Evolutionary conservation across 2,888 invertebrate genomes (phyloP).

Genomic region (Altica lythri): DNA sequence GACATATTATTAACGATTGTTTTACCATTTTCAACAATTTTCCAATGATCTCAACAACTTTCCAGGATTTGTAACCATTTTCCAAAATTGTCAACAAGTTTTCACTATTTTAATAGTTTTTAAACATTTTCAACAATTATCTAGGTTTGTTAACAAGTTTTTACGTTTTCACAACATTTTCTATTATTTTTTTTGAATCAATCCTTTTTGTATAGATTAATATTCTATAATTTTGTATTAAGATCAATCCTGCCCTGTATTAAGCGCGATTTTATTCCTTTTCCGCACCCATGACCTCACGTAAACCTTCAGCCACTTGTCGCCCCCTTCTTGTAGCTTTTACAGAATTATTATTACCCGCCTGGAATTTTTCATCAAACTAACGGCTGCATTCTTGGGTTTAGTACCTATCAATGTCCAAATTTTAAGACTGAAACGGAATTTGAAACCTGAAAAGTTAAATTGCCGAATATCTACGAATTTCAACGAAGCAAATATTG

Average conservation of each 20-base stretch:
- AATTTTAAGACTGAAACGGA: constrained; percentile 20
- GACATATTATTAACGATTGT: too few relatives aligned
- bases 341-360: constrained; percentile 41
- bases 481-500: neutral
- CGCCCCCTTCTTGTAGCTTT: constrained; percentile 36
- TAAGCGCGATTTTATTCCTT: constrained; percentile 39
- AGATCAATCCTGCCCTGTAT: constrained; percentile 13
- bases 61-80: too few relatives aligned
- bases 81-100: too few relatives aligned
- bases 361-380: constrained; percentile 43
- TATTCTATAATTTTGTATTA: too few relatives aligned
- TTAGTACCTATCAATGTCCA: constrained; percentile 27
- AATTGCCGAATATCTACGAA: constrained; percentile 4
- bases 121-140: too few relatives aligned
- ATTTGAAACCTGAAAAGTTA: neutral
- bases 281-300: constrained; percentile 50
- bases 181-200: too few relatives aligned
- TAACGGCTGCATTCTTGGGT: constrained; percentile 27
- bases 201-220: too few relatives aligned
- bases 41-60: too few relatives aligned
- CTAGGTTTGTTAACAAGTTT: too few relatives aligned
- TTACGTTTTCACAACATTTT: too few relatives aligned
- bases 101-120: too few relatives aligned
- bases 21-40: too few relatives aligned
- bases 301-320: constrained; percentile 43